These are phyloP conservation scores for Taurulus bubalis DNA, from an alignment of 2,113 vertebrate species.

Conservation along the genomic window DNA sequence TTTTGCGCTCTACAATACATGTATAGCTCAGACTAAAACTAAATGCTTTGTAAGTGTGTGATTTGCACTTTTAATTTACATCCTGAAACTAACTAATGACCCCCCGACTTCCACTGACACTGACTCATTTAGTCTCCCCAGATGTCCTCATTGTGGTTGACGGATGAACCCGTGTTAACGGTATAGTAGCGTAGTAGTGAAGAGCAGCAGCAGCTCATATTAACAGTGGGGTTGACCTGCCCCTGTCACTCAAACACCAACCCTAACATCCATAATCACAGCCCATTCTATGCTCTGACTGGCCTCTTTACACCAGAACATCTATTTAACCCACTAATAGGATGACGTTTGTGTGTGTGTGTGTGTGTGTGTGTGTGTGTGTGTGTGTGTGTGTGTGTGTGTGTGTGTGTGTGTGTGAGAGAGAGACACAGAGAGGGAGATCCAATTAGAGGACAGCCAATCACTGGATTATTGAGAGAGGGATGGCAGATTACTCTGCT, in stretches of 20 bases:
- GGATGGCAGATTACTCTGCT: constrained; percentile 61
- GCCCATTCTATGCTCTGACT: constrained; percentile 67
- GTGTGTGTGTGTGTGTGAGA: background rate
- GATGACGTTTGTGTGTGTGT: constrained; percentile 68
- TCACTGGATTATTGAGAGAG: constrained; percentile 83
- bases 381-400: no score
- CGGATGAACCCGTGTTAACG: constrained; percentile 51
- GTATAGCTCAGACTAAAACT: constrained; percentile 6
- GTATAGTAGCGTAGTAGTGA: constrained; percentile 18
- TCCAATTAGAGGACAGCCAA: constrained; percentile 83
- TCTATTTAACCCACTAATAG: constrained; percentile 83
- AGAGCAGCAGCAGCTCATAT: constrained; percentile 21
- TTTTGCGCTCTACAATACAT: background rate
- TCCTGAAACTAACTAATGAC: constrained; percentile 13
- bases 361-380: background rate
- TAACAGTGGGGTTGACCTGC: constrained; percentile 51
- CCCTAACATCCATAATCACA: constrained; percentile 78
- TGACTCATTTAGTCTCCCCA: constrained; percentile 11
- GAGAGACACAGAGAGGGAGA: constrained; percentile 32
- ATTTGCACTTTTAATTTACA: constrained; percentile 14
- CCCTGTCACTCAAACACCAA: constrained; percentile 66
- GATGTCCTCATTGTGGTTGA: constrained; percentile 37
- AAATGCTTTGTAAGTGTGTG: background rate
- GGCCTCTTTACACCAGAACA: constrained; percentile 69
- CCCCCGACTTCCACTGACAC: background rate